Percentiles rank a stretch among this genome's conserved stretches.
These are phyloP conservation scores for Clarias batrachus DNA, from an alignment of 2,113 vertebrate species.

Conservation along the genomic window DNA sequence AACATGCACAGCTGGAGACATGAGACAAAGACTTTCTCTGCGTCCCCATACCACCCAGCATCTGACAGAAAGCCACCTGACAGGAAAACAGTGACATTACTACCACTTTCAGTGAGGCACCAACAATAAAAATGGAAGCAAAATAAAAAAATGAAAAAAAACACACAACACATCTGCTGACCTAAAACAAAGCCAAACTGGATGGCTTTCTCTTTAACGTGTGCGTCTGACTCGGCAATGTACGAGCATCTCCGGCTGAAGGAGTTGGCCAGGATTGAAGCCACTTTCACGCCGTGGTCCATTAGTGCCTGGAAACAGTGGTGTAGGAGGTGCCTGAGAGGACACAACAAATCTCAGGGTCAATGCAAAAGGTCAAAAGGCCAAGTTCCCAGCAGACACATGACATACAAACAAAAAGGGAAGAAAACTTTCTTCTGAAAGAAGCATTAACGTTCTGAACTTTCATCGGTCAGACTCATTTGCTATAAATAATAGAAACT, in stretches of 20 bases:
- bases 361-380: background rate
- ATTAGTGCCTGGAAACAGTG: constrained; percentile 98
- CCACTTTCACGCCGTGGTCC: constrained; percentile 98
- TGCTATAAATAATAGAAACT: background rate
- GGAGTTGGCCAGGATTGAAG: constrained; percentile 94
- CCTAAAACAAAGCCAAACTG: constrained; percentile 97
- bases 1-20: constrained; percentile 95
- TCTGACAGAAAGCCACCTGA: constrained; percentile 95
- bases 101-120: constrained; percentile 23
- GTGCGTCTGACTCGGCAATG: constrained; percentile 91
- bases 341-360: constrained; percentile 31
- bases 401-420: background rate
- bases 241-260: constrained; percentile 97
- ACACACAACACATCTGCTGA: constrained; percentile 56
- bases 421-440: background rate
- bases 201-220: constrained; percentile 97
- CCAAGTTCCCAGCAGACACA: background rate
- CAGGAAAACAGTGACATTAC: constrained; percentile 40
- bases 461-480: background rate
- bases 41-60: constrained; percentile 97
- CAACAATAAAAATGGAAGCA: background rate
- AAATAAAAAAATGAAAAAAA: background rate
- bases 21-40: constrained; percentile 96
- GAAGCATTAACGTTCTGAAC: background rate
- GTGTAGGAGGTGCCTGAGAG: constrained; percentile 90